Percentiles rank a stretch among this genome's conserved stretches.
phyloP scores from a whole-genome alignment of 2,888 invertebrate genomes.

The Epistrophe eligans region DNA sequence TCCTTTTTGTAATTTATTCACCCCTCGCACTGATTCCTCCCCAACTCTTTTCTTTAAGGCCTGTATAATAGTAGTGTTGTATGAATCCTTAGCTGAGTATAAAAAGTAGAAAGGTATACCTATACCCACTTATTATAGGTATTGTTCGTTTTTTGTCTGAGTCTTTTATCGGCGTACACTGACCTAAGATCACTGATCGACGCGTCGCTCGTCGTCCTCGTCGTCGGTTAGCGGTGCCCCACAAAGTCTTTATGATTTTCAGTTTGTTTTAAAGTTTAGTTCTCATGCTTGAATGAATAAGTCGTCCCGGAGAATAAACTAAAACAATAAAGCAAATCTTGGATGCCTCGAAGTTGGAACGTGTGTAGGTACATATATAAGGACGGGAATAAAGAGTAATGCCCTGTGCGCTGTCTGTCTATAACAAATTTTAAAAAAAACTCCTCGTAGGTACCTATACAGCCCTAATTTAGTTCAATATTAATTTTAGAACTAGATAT shows the following conservation, averaged over 20 bases:
- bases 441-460: neutral
- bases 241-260: conserved; percentile 51
- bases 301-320: conserved; percentile 1
- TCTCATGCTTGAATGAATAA: conserved; percentile 60
- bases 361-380: neutral
- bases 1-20: conserved; percentile 78
- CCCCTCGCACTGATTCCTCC: conserved; percentile 18
- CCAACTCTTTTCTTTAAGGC: neutral
- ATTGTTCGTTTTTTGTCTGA: conserved; percentile 35
- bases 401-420: neutral
- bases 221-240: neutral
- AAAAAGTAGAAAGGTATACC: conserved; percentile 40
- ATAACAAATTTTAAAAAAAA: neutral
- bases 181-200: conserved; percentile 62
- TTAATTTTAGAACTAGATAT: conserved; percentile 29
- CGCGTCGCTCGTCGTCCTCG: neutral
- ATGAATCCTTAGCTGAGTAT: conserved; percentile 52
- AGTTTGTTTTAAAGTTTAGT: conserved; percentile 33
- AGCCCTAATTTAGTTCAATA: conserved; percentile 15
- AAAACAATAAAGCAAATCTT: neutral
- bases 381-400: neutral
- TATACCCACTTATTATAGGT: neutral
- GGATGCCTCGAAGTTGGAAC: neutral
- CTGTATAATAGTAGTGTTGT: too few relatives aligned
- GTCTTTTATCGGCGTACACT: conserved; percentile 65